Base-by-base conservation (phyloP, 2,888 invertebrate genomes). In the Zhuqinia jingwanae region DNA sequence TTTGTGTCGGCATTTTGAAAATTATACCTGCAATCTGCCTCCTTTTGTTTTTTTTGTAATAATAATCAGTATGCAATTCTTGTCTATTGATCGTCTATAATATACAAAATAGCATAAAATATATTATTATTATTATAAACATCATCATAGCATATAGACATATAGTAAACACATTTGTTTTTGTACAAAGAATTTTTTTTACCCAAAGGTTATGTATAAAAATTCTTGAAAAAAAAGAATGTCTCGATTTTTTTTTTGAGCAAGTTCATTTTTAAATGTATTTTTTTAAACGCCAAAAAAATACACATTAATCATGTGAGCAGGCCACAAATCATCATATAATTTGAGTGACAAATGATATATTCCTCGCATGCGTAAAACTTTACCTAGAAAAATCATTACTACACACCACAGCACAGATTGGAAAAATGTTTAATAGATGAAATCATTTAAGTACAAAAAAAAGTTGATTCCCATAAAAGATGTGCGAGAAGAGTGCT, bases 61-160 rank as follows among this genome's bases (percentile, higher is more conserved):
- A 53, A 50, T 75, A 75, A 82, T 82, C 82, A 82, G 82, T 75
- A 75, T 82, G 82, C 82, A 56, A 81, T 81, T 58, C 73, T 42
- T 60, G 81, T 81, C 58, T 42, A 81, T 75, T 60, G 50, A 30
- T 56, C 27, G 25, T 47, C 60, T 68, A 13, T 25, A 13, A 77
- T 79, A n/a, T 25, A 30, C 2, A 15, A 22, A 76, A 56, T 13
- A 42, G 30, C 1, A 6, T 22, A 68, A 65, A 30, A 42, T 53
- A 36, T n/a, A n/a, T 50, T 73, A 73, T 73, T 73, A 27, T 73
- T 17, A n/a, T 56, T 56, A 5, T n/a, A 17, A 65, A 11, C 25
- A n/a, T 63, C 58, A 58, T 13, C n/a, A n/a, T 30, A n/a, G 27
- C 27, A 60, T 20, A 2, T 13, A 15, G 50, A 50, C 50, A 50